Evolutionary conservation across 2,113 vertebrate genomes (phyloP), one percentile per base, ranked within the genome.

Genomic region (Psettodes erumei): DNA sequence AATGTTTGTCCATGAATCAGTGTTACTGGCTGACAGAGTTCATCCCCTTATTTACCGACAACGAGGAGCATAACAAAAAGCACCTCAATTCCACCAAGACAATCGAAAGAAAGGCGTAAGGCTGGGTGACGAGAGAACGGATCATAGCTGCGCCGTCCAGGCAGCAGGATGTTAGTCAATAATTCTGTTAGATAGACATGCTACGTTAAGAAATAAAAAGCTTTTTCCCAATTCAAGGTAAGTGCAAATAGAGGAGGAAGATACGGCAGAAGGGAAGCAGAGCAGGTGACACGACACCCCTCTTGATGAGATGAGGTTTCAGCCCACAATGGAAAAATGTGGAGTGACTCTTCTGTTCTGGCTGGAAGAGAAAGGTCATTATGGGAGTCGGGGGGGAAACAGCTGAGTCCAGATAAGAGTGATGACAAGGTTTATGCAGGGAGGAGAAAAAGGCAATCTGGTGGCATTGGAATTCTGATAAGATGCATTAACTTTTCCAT

Each of bases 341-440:
- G 62, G 48, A 79, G 61, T 79, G 79, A 79, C 69, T 77, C 30
- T 21, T 82, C 53, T 83, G 61, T 79, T 83, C 61, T 85, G 79
- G 65, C 43, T 71, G 77, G 42, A 72, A 50, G 61, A 80, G 67
- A 84, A 86, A 85, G 80, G 80, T 84, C 82, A 84, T 86, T 82
- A 73, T 9, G 47, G 35, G 51, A 86, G 81, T 70, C 75, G 76
- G 77, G 62, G 71, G 50, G 32, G 27, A 63, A 85, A 75, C 64
- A 81, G 71, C 78, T 76, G 78, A 86, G 65, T 86, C 69, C 77
- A 73, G 65, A 82, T 59, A 74, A 78, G 43, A 80, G 43, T 50
- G 33, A 71, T 38, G 59, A 79, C 75, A 79, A 66, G 37, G 79
- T 77, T 83, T 88, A 64, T 85, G 84, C 58, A 59, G 53, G 56